These are phyloP conservation scores for Siniperca knerii DNA, from an alignment of 2,113 vertebrate genomes.

Conservation along the genomic window DNA sequence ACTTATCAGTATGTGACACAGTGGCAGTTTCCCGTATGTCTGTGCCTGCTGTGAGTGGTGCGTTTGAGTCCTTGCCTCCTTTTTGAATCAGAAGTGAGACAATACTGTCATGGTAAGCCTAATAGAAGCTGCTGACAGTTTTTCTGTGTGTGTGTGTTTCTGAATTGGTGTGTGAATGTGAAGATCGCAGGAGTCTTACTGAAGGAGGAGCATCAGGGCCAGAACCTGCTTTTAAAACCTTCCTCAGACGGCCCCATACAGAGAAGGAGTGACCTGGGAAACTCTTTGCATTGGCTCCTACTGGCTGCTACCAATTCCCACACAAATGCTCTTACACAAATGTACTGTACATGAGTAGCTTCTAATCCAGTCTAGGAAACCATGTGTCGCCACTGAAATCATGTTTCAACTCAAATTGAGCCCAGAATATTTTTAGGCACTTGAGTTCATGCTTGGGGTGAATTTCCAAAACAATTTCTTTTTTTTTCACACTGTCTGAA, in stretches of 20 bases:
- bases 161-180: conserved; percentile 45
- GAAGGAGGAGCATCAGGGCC: conserved; percentile 75
- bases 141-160: conserved; percentile 50
- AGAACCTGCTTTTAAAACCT: conserved; percentile 75
- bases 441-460: conserved; percentile 29
- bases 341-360: conserved; percentile 10
- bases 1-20: conserved; percentile 30
- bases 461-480: conserved; percentile 30
- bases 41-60: conserved; percentile 19
- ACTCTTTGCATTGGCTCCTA: conserved; percentile 60
- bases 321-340: conserved; percentile 22
- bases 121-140: conserved; percentile 49
- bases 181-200: conserved; percentile 52
- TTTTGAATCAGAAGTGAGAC: conserved; percentile 56
- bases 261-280: conserved; percentile 79
- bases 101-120: conserved; percentile 57
- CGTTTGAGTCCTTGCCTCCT: conserved; percentile 45
- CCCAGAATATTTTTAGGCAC: conserved; percentile 17
- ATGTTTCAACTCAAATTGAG: conserved; percentile 24
- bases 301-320: conserved; percentile 52
- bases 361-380: conserved; percentile 10
- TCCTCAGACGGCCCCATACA: conserved; percentile 76
- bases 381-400: conserved; percentile 16
- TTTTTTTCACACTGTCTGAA: conserved; percentile 22
- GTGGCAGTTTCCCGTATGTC: conserved; percentile 40